These are phyloP conservation scores for Mallotus villosus DNA, from an alignment of 2,797 vertebrate genomes.

Conservation along the genomic window DNA sequence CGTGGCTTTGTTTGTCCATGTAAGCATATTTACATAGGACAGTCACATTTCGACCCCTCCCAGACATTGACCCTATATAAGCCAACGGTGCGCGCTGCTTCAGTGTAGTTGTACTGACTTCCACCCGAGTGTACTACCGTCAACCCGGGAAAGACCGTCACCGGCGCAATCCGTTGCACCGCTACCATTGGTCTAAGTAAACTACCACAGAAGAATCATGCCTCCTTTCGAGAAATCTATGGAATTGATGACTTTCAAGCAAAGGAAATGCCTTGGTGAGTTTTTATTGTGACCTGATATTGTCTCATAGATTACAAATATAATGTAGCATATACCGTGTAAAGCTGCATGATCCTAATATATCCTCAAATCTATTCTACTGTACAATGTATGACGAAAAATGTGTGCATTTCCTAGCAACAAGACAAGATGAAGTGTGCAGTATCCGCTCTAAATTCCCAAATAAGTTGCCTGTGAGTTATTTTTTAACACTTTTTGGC, in stretches of 20 bases:
- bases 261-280: conserved; percentile 80
- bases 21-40: conserved; percentile 20
- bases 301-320: neutral
- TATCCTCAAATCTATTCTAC: too few species aligned
- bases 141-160: conserved; percentile 54
- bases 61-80: conserved; percentile 62
- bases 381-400: neutral
- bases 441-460: conserved; percentile 80
- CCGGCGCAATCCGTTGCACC: conserved; percentile 13
- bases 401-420: conserved; percentile 57
- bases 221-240: conserved; percentile 80
- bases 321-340: too few species aligned
- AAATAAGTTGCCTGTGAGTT: conserved; percentile 80
- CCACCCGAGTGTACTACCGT: conserved; percentile 62
- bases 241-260: conserved; percentile 80
- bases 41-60: conserved; percentile 57
- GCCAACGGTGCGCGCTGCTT: neutral
- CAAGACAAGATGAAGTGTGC: conserved; percentile 81
- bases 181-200: conserved; percentile 43
- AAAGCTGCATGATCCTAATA: too few species aligned
- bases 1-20: conserved; percentile 46
- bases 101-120: conserved; percentile 58
- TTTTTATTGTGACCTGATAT: neutral
- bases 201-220: conserved; percentile 62
- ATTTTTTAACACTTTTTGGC: neutral